Base-by-base conservation (phyloP, 2,888 invertebrate genomes). In the Drosophila mercatorum region DNA sequence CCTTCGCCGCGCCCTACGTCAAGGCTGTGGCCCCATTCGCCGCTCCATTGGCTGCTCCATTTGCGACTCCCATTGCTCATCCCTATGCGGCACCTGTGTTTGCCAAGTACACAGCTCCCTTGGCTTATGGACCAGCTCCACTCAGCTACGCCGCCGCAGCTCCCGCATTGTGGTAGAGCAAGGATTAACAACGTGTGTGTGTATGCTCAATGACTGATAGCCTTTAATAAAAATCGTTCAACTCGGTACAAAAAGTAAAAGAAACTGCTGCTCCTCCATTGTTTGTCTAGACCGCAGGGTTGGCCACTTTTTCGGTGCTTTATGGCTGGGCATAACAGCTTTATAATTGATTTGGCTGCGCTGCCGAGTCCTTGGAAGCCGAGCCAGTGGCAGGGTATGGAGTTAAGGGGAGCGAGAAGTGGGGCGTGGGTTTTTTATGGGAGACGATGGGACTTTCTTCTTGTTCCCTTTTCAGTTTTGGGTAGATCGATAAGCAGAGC, bases 191-290 rank as follows among this genome's bases (percentile, higher is more conserved):
- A 11, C 62, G 49, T 70, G 51, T 72, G 52, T 78, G 70, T 74
- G 58, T 78, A 22, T 22, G 60, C 62, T 74, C 65, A 73, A 78
- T 80, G 86, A 84, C 87, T 84, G 82, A 85, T 84, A 83, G 83
- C 70, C 86, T 67, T 77, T 84, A 85, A 85, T 87, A 87, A 85
- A 85, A 87, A 67, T 69, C 67, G 53, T 80, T 76, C 68, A 75
- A 72, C 57, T 69, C 71, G 52, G 47, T 72, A 59, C n/a, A 44
- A 67, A 65, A 69, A 81, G 31, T 47, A 28, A 28, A 47, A 74
- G 58, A 22, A 43, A 51, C 53, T 66, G 38, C 53, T 5, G 26
- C 7, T 34, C 51, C 34, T 51, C n/a, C 46, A 74, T 83, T 79
- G 73, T 72, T 74, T 76, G 72, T 60, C 55, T 55, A 46, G 56